phyloP scores from a whole-genome alignment of 2,113 vertebrate species.

The Hippocampus barbouri region DNA sequence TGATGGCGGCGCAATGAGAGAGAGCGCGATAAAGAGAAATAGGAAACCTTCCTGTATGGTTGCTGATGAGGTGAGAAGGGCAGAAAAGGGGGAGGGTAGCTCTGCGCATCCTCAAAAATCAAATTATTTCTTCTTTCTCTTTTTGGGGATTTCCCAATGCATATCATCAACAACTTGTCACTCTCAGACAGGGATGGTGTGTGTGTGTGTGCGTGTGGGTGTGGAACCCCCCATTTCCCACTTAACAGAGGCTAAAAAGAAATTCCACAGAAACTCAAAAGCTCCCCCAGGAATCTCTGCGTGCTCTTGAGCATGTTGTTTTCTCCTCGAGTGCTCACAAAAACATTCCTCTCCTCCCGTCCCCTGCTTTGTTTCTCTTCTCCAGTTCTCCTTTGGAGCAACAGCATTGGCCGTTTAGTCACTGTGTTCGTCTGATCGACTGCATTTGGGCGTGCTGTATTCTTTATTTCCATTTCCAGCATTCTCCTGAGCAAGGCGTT shows the following conservation, averaged over 20 bases:
- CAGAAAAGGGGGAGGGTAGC: too few species aligned
- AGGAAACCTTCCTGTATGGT: too few species aligned
- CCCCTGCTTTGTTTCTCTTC: constrained; percentile 23
- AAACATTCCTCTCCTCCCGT: constrained; percentile 33
- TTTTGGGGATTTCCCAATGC: too few species aligned
- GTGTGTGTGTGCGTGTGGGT: too few species aligned
- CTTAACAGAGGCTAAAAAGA: background rate
- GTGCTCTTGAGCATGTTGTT: constrained; percentile 29
- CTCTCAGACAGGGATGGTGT: too few species aligned
- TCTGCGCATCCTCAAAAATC: too few species aligned
- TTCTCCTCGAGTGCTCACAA: constrained; percentile 23
- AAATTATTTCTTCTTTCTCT: too few species aligned
- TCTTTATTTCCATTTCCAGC: constrained; percentile 25
- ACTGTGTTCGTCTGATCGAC: constrained; percentile 20
- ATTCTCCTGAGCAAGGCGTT: constrained; percentile 5
- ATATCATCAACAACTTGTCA: too few species aligned
- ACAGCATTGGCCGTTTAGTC: constrained; percentile 34
- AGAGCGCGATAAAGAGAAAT: too few species aligned
- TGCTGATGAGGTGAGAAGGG: too few species aligned
- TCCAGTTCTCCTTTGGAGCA: constrained; percentile 19
- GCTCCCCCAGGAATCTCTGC: constrained; percentile 46
- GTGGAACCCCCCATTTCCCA: background rate
- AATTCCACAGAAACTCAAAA: constrained; percentile 55
- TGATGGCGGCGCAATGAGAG: too few species aligned
- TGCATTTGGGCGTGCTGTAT: constrained; percentile 9